Percentiles rank a stretch among this genome's conserved stretches.
Conservation (phyloP, 2,888 invertebrate genomes). For the Hypsopygia costalis region DNA sequence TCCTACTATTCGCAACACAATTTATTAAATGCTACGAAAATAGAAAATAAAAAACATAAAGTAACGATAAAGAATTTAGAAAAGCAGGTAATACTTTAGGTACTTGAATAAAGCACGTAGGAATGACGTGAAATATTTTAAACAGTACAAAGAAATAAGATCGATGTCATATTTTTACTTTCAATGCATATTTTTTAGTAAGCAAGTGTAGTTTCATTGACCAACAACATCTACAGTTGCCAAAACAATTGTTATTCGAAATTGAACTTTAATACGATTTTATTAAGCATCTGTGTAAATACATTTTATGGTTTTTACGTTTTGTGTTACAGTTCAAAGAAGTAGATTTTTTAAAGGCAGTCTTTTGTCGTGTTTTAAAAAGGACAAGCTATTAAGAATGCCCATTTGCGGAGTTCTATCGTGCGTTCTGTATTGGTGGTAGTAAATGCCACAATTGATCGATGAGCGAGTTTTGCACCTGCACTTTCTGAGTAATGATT, state of each 20-base stretch:
- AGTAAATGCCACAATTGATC: slow-evolving; percentile 70
- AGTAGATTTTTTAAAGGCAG: slow-evolving; percentile 41
- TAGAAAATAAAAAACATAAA: too few species aligned
- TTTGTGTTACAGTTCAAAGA: slow-evolving; percentile 25
- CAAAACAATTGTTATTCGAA: too few species aligned
- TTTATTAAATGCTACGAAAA: too few species aligned
- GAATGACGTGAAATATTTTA: slow-evolving; percentile 14
- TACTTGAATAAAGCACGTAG: slow-evolving; percentile 41
- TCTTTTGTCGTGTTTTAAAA: slow-evolving; percentile 63
- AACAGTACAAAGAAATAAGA: slow-evolving; percentile 48
- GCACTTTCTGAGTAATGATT: slow-evolving; percentile 35
- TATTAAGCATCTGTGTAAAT: neutral
- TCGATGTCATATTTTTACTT: slow-evolving; percentile 56
- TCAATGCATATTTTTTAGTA: slow-evolving; percentile 30
- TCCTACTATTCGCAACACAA: too few species aligned
- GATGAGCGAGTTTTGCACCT: slow-evolving; percentile 58
- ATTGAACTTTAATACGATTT: slow-evolving; percentile 8
- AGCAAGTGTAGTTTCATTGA: neutral
- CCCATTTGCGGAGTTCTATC: slow-evolving; percentile 65
- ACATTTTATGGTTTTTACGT: slow-evolving; percentile 1
- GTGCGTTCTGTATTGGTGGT: slow-evolving; percentile 37
- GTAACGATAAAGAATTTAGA: too few species aligned
- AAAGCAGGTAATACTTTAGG: slow-evolving; percentile 29
- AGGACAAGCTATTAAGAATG: slow-evolving; percentile 72
- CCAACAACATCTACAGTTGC: neutral